phyloP scores from a whole-genome alignment of 2,888 invertebrate genomes.

The Linnaemya vulpina region DNA sequence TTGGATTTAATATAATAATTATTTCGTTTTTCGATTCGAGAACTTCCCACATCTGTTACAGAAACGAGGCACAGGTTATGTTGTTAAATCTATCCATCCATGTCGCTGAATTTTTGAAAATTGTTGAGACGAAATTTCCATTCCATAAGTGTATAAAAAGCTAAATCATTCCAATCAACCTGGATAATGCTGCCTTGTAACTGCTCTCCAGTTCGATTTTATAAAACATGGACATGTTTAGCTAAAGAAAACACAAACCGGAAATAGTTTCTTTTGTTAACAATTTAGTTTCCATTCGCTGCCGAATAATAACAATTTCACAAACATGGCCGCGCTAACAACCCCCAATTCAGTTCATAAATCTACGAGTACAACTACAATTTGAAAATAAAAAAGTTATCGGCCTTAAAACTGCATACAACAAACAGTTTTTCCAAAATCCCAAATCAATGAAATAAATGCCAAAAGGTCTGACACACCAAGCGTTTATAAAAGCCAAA shows the following conservation, averaged over 20 bases:
- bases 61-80: no score
- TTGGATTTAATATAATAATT: no score
- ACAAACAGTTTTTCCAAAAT: slow-evolving; percentile 8
- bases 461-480: slow-evolving; percentile 75
- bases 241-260: neutral
- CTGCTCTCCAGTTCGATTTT: neutral
- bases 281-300: neutral
- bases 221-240: neutral
- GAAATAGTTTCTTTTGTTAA: neutral
- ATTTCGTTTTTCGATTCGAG: no score
- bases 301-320: neutral
- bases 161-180: no score
- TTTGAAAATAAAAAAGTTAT: neutral
- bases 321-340: slow-evolving; percentile 62
- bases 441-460: slow-evolving; percentile 35
- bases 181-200: no score
- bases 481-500: slow-evolving; percentile 80
- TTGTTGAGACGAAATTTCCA: no score
- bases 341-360: slow-evolving; percentile 44
- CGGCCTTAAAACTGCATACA: neutral
- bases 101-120: no score
- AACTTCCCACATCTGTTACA: no score
- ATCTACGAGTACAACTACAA: slow-evolving; percentile 20
- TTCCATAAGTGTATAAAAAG: no score
- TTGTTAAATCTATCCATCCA: no score